phyloP scores from a whole-genome alignment of 1,140 invertebrate species.

The Dinoponera quadriceps region DNA sequence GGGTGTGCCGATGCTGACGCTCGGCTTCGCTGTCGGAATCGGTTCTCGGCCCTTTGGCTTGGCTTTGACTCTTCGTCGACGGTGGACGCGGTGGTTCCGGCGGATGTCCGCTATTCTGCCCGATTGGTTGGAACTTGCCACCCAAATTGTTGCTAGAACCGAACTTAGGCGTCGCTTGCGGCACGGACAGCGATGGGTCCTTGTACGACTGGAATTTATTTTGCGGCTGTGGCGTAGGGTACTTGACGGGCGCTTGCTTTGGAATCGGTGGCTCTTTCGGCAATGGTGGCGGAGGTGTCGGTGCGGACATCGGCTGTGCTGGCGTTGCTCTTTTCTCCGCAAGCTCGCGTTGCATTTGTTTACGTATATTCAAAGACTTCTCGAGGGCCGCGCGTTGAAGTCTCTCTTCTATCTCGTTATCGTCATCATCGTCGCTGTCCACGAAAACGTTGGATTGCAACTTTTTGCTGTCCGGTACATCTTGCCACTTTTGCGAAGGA shows the following conservation, averaged over 20 bases:
- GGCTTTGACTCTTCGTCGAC: conserved; percentile 70
- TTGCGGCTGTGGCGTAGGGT: conserved; percentile 81
- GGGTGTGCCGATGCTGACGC: conserved; percentile 75
- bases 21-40: conserved; percentile 83
- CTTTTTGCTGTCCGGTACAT: conserved; percentile 78
- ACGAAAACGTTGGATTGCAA: conserved; percentile 59
- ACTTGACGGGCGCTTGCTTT: conserved; percentile 82
- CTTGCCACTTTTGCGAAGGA: conserved; percentile 82
- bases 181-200: conserved; percentile 71
- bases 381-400: conserved; percentile 80
- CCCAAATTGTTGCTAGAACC: conserved; percentile 78
- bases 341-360: conserved; percentile 83
- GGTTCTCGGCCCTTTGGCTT: conserved; percentile 82
- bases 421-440: conserved; percentile 79
- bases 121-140: conserved; percentile 84
- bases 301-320: conserved; percentile 78
- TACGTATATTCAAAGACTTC: conserved; percentile 82
- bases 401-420: conserved; percentile 81
- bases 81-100: conserved; percentile 78
- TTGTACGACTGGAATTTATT: conserved; percentile 82
- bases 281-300: conserved; percentile 84
- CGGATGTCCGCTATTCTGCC: conserved; percentile 77
- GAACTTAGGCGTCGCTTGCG: conserved; percentile 77
- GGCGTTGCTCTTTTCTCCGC: conserved; percentile 81
- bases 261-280: conserved; percentile 84